Evolutionary conservation across 2,888 invertebrate genomes (phyloP).

Genomic region (Eulithis testata): DNA sequence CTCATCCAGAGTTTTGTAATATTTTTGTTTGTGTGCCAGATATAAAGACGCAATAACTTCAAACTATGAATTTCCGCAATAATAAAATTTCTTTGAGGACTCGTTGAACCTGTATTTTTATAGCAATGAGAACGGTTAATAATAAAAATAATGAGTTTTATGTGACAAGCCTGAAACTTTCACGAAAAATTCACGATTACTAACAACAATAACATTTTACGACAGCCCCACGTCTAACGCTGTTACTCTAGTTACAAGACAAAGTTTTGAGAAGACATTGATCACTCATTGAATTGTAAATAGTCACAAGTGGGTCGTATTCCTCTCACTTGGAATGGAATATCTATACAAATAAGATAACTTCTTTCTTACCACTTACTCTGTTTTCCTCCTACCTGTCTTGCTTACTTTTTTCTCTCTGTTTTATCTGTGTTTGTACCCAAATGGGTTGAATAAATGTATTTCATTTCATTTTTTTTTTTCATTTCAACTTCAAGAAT

Average conservation of each 20-base stretch:
- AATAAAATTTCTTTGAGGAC: constrained; percentile 1
- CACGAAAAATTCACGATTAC: constrained; percentile 22
- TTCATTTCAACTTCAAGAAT: no score
- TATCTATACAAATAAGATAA: not conserved
- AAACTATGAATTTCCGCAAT: not conserved
- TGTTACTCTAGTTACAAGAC: no score
- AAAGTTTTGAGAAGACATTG: no score
- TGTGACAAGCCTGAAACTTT: constrained; percentile 2
- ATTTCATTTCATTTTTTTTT: no score
- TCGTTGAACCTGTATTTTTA: not conserved
- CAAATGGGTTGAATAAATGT: no score
- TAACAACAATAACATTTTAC: constrained; percentile 25
- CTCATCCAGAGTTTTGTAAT: no score
- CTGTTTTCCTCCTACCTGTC: no score
- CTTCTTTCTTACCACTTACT: no score
- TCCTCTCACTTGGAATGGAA: constrained; percentile 13
- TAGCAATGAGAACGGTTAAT: constrained; percentile 2
- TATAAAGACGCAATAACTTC: not conserved
- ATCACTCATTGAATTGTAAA: no score
- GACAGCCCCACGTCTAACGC: not conserved
- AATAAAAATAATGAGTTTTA: constrained; percentile 12
- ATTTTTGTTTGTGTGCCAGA: not conserved
- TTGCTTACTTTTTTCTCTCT: no score
- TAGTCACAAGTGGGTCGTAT: constrained; percentile 4
- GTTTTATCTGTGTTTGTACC: no score